A percentile compares a stretch with the other conserved stretches of the same genome.
Conservation (phyloP, 2,888 invertebrate species). For the Buathra laborator region DNA sequence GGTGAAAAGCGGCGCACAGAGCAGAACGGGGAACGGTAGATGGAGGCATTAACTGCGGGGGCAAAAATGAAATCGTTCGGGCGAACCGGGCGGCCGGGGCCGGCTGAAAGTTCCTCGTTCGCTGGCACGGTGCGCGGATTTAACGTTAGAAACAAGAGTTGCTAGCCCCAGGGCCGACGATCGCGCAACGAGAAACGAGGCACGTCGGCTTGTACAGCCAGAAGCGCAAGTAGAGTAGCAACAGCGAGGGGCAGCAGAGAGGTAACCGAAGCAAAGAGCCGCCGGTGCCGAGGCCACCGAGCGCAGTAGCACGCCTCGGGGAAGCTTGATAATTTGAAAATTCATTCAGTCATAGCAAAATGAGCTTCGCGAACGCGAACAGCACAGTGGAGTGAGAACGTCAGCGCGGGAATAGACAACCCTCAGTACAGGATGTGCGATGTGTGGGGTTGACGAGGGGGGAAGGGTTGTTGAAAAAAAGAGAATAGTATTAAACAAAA, state of each 20-base stretch:
- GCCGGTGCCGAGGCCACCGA: constrained; percentile 14
- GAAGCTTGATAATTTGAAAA: constrained; percentile 65
- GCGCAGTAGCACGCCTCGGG: constrained; percentile 54
- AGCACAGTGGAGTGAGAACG: constrained; percentile 30
- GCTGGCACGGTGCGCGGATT: constrained; percentile 45
- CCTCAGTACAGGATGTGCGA: constrained; percentile 40
- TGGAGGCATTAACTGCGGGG: constrained; percentile 29
- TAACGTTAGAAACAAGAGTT: constrained; percentile 61
- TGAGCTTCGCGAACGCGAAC: constrained; percentile 23
- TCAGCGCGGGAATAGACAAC: constrained; percentile 26
- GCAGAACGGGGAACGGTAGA: not conserved
- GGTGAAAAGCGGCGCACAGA: not conserved
- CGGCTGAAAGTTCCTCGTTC: constrained; percentile 56
- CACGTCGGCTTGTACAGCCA: constrained; percentile 48
- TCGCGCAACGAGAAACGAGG: constrained; percentile 55
- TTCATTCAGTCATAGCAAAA: constrained; percentile 63
- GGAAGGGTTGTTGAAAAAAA: constrained; percentile 2
- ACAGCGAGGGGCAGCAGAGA: not conserved
- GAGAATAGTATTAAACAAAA: constrained; percentile 46
- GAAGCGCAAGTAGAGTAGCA: constrained; percentile 25
- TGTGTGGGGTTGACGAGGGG: not conserved
- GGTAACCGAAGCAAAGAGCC: constrained; percentile 10
- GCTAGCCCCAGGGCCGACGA: constrained; percentile 57
- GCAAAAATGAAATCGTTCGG: constrained; percentile 59
- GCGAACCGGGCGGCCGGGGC: constrained; percentile 28